Base-by-base conservation (phyloP, 2,888 invertebrate genomes). In the Strigamia transsilvanica region DNA sequence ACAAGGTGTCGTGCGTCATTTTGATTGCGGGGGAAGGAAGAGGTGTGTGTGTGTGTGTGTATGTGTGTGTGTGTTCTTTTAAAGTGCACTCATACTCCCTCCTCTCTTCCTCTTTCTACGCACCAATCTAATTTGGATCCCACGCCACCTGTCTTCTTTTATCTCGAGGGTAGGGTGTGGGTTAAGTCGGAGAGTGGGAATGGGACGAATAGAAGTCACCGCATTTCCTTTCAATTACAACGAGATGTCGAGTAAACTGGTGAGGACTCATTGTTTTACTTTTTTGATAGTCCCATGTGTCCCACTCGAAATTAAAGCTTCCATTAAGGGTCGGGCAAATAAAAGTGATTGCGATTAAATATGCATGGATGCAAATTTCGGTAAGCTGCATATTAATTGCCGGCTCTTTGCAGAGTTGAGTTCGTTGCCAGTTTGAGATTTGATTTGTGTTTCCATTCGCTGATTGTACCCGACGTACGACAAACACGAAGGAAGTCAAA, bases 1-100 rank as follows among this genome's bases (percentile, higher is more conserved):
- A 15, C 78, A 77, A 77, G 78, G 38, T 77, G 78, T 77, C 78
- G 38, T 77, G 38, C 78, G 38, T 77, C 78, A 77, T 77, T 77
- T 77, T 77, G 78, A 77, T 77, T 77, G 78, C 78, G 38, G 78
- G 56, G 46, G 56, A 56, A 56, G 56, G 18, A 56, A 56, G 56
- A 56, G 56, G 56, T 56, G 56, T 56, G 38, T 38, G 38, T 38
- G 38, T 34, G 51, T 51, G 51, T 51, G n/a, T n/a, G 51, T n/a
- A n/a, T 51, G 51, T 51, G 34, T 34, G 34, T 34, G 34, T 38
- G 56, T 56, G 56, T 56, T 56, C 56, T 56, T 56, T 56, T 56
- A 56, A 56, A 56, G 56, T 56, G 56, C 56, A 56, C 56, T 56
- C 56, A 18, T 18, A 56, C 56, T 18, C 56, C 9, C 56, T 18